Percentiles rank a stretch among this genome's conserved stretches.
These are phyloP conservation scores for Numenius phaeopus DNA, from an alignment of 2,797 vertebrate genomes.

Conservation along the genomic window DNA sequence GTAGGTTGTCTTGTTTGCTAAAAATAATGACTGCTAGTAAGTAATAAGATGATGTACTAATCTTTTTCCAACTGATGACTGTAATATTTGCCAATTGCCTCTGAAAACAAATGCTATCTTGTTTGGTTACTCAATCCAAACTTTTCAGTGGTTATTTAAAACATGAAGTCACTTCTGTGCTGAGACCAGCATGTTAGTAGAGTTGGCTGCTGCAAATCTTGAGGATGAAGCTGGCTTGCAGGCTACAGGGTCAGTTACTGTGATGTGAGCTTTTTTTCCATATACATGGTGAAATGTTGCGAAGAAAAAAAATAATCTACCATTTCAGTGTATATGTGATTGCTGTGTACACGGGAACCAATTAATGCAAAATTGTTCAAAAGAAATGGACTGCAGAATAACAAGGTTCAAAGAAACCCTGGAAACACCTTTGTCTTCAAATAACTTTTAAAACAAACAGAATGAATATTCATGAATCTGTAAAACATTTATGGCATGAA, in stretches of 20 bases:
- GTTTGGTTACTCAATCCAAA: not conserved
- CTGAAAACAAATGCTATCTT: not conserved
- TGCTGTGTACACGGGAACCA: not conserved
- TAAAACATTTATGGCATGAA: not conserved
- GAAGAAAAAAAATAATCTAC: not conserved
- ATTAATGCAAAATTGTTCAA: not conserved
- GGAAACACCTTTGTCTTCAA: conserved; percentile 16
- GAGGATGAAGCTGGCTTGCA: not conserved
- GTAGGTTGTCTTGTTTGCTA: not conserved
- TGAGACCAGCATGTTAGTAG: not conserved
- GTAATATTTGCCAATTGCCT: not conserved
- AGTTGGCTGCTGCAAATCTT: not conserved
- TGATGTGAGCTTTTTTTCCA: not conserved
- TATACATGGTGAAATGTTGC: not conserved
- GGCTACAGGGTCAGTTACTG: not conserved
- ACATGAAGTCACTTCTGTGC: not conserved
- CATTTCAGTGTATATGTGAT: not conserved
- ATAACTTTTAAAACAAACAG: conserved; percentile 16
- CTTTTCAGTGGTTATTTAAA: not conserved
- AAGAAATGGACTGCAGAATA: not conserved
- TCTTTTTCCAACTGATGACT: not conserved
- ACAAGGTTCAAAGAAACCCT: not conserved
- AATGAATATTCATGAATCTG: conserved; percentile 25
- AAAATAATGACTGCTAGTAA: not conserved
- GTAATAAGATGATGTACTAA: not conserved